Base-by-base conservation (phyloP, 2,888 invertebrate species). In the Drosophila vallismaia region DNA sequence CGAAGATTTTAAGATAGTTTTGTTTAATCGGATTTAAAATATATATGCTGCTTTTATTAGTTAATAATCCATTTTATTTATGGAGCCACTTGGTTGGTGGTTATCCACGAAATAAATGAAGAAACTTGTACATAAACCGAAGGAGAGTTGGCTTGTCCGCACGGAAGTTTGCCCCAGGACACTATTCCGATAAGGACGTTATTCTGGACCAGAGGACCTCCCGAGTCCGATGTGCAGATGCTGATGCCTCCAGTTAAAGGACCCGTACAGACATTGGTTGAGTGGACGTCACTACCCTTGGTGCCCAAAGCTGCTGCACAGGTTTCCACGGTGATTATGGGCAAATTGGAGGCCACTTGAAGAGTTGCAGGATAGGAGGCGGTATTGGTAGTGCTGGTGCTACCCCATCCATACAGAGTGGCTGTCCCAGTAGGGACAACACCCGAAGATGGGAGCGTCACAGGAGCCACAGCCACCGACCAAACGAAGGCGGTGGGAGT, bases 131-230 rank as follows among this genome's bases (percentile, higher is more conserved):
- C 92, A 81, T 91, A 93, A 0, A 93, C 92, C 0, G 93, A 92
- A 0, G 93, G 93, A 1, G 90, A 86, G 42, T 90, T 89, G 0
- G 66, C 53, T 14, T 82, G 78, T 0, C 92, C 92, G 68, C 93
- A 93, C 4, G 93, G 93, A 12, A 90, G 75, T 38, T 86, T 74
- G 2, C 93, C 93, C 93, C 93, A 93, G 1, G 93, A 93, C 1
- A 93, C 92, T 46, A 93, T 87, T 42, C 93, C 93, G 63, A 93
- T 81, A 71, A 88, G 83, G 7, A 80, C 78, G 29, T 80, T 76
- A 7, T 76, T 79, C 48, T 89, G 83, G 3, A 90, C 80, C 54
- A 91, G 68, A 4, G 91, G 90, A 28, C 91, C 91, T n/a, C 91
- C 91, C 1, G 91, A 91, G 62, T 91, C 91, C 10, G 90, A 88